phyloP scores from a whole-genome alignment of 1,140 invertebrate species.

The Calycopis cecrops region DNA sequence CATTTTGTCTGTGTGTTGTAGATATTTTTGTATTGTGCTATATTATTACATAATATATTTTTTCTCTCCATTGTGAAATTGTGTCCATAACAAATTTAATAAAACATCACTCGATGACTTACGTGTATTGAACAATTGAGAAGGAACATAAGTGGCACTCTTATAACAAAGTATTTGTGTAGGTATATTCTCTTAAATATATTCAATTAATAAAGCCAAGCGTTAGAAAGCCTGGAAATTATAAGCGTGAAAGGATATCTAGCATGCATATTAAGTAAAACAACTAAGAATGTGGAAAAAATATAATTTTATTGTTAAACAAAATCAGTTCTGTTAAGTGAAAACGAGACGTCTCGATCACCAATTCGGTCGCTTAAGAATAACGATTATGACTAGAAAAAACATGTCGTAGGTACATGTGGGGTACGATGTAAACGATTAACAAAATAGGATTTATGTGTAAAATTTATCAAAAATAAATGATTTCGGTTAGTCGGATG shows the following conservation, averaged over 20 bases:
- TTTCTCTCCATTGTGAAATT: too few relatives aligned
- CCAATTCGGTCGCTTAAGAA: slow-evolving; percentile 39
- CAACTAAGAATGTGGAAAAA: slow-evolving; percentile 46
- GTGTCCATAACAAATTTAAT: too few relatives aligned
- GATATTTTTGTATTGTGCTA: neutral
- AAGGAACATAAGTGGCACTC: too few relatives aligned
- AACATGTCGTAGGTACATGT: slow-evolving; percentile 9
- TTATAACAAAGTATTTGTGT: neutral
- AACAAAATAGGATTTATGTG: slow-evolving; percentile 48
- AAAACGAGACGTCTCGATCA: slow-evolving; percentile 55
- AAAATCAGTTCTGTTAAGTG: slow-evolving; percentile 71
- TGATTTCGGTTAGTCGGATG: slow-evolving; percentile 63
- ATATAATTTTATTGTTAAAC: slow-evolving; percentile 68
- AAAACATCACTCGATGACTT: too few relatives aligned
- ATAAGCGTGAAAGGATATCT: slow-evolving; percentile 46
- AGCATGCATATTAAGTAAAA: slow-evolving; percentile 64
- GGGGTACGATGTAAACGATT: slow-evolving; percentile 32
- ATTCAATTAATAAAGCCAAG: slow-evolving; percentile 41
- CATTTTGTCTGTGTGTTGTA: neutral
- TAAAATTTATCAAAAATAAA: slow-evolving; percentile 59
- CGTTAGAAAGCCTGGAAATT: slow-evolving; percentile 59
- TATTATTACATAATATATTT: too few relatives aligned
- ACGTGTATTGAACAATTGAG: too few relatives aligned
- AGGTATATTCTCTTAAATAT: neutral
- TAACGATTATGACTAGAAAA: slow-evolving; percentile 54